These are phyloP conservation scores for Pteromalus puparum DNA, from an alignment of 1,140 invertebrate species.

Conservation along the genomic window DNA sequence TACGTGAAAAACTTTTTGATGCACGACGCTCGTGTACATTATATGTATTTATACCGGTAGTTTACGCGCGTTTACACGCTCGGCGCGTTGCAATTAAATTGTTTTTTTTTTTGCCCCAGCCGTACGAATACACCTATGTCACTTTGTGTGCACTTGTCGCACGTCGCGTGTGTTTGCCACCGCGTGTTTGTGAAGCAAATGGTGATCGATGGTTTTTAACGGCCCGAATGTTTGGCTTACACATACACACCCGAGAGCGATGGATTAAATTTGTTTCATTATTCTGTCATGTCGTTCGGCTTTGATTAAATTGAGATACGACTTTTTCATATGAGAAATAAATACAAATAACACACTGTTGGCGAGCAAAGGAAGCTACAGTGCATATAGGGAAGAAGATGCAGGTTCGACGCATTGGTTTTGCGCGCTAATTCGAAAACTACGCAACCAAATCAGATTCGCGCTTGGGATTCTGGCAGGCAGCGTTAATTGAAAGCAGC, in stretches of 20 bases:
- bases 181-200: background rate
- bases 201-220: slow-evolving; percentile 6
- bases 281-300: too few relatives aligned
- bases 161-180: too few relatives aligned
- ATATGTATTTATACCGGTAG: background rate
- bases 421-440: slow-evolving; percentile 24
- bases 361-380: too few relatives aligned
- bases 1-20: slow-evolving; percentile 22
- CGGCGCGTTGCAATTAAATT: background rate
- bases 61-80: background rate
- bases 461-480: background rate
- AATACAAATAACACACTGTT: too few relatives aligned
- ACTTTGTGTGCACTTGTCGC: background rate
- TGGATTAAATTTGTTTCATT: too few relatives aligned
- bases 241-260: too few relatives aligned
- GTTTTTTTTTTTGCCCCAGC: background rate
- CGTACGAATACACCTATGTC: background rate
- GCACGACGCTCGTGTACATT: background rate
- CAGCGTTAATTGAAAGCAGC: slow-evolving; percentile 32
- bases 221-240: background rate
- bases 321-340: too few relatives aligned
- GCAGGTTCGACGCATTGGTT: background rate
- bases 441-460: slow-evolving; percentile 33
- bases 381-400: background rate
- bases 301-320: too few relatives aligned